Percentiles rank a stretch among this genome's conserved stretches.
Evolutionary conservation across 2,797 vertebrate species (phyloP).

Genomic region (Limosa lapponica): DNA sequence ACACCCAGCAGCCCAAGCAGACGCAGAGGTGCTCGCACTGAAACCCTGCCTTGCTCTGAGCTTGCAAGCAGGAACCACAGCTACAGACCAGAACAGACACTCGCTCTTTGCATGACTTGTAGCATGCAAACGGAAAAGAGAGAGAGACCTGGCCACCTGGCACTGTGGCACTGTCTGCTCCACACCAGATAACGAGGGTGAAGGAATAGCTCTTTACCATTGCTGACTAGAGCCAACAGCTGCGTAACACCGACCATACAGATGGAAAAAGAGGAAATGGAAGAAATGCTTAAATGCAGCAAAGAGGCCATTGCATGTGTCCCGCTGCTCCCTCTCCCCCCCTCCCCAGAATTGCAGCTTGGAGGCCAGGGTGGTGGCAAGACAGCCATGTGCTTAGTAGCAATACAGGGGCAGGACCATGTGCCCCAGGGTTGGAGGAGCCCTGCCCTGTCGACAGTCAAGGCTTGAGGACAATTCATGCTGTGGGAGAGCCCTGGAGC

Average conservation of each 20-base stretch:
- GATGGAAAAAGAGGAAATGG: neutral
- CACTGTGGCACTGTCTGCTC: neutral
- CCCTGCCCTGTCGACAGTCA: neutral
- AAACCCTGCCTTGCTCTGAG: neutral
- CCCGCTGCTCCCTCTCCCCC: neutral
- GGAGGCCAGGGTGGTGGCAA: neutral
- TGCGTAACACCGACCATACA: fast-evolving
- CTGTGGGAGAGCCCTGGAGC: fast-evolving
- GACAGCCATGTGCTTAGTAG: neutral
- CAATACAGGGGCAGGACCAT: neutral
- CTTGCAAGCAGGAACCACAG: fast-evolving
- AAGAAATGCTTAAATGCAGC: neutral
- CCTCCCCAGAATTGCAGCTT: fast-evolving
- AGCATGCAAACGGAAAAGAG: neutral
- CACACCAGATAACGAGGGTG: neutral
- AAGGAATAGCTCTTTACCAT: neutral
- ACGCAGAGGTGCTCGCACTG: fast-evolving
- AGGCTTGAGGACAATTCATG: neutral
- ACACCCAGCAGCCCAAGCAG: neutral
- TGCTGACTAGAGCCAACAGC: neutral
- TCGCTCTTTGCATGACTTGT: neutral
- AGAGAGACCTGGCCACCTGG: neutral
- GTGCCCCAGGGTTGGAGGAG: neutral
- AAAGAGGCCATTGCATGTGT: neutral
- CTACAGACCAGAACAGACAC: neutral